phyloP scores from a whole-genome alignment of 92 coral and sea anemone species.

The Phenganax subtilis region DNA sequence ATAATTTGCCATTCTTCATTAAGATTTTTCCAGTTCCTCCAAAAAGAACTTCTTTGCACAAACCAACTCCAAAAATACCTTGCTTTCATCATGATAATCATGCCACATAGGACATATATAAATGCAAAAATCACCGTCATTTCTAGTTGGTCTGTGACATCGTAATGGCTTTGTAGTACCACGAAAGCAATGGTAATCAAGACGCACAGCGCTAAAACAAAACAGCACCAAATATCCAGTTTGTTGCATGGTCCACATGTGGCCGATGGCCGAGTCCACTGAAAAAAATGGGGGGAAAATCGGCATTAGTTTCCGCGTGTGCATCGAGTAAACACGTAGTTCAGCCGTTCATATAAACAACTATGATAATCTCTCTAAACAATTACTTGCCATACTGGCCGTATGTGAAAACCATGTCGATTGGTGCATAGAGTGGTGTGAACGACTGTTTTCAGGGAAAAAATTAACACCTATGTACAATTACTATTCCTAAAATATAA shows the following conservation, averaged over 20 bases:
- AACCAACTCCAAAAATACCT: constrained; percentile 90
- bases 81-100: constrained; percentile 71
- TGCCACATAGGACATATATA: constrained; percentile 78
- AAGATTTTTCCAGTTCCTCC: constrained; percentile 79
- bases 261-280: constrained; percentile 90
- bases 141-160: constrained; percentile 66
- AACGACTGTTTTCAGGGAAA: too few relatives aligned
- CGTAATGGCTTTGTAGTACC: constrained; percentile 64
- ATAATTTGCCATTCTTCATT: constrained; percentile 70
- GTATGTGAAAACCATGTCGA: too few relatives aligned
- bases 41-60: constrained; percentile 67
- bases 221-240: constrained; percentile 83
- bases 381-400: too few relatives aligned
- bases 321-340: too few relatives aligned
- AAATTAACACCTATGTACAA: too few relatives aligned
- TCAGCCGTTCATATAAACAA: too few relatives aligned
- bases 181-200: constrained; percentile 77
- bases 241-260: constrained; percentile 80
- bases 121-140: constrained; percentile 73
- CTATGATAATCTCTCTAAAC: too few relatives aligned
- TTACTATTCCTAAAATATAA: too few relatives aligned
- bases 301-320: too few relatives aligned
- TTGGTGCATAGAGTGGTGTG: too few relatives aligned
- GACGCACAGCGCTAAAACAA: constrained; percentile 69
- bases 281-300: neutral